Base-by-base conservation (phyloP, 2,113 vertebrate genomes). In the Cardinalis cardinalis region DNA sequence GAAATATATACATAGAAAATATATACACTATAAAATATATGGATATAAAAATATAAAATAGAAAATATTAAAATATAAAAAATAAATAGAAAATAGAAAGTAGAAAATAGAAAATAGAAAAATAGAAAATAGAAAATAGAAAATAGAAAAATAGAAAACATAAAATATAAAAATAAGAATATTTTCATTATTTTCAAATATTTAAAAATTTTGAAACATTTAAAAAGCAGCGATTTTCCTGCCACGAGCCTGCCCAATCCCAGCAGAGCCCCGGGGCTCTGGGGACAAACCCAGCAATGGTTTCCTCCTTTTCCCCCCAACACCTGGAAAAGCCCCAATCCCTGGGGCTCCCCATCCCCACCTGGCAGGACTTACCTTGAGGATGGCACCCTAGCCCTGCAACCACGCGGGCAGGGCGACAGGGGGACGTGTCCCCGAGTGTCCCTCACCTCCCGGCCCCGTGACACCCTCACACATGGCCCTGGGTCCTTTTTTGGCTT, bases 311-410 rank as follows among this genome's bases (percentile, higher is more conserved):
- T 40, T 8, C 14, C 52, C 64, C 24, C 49, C n/a, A 28, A 0
- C 44, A 43, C 19, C 49, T 14, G 14, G 48, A 49, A 44, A 29
- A 76, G 14, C 34, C 43, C 19, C 41, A 11, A 0, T 1, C 1
- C 82, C 7, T 0, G 0, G 36, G 31, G 15, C 8, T 23, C 72
- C 64, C 12, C 40, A 9, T 19, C 41, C 9, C 8, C 41, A 1
- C 40, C 38, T 16, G 72, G 31, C 77, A 51, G 69, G 49, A 88
- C 93, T 88, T 34, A 94, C 95, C 93, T n/a, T 0, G 26, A 0
- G 8, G 26, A 2, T 13, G 14, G 3, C 20, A 20, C 0, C 2
- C 1, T 2, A 23, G 20, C 29, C 77, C 44, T 1, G 1, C 8
- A 14, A 6, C 5, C 66, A 7, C 4, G 43, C 12, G 7, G 40